Conservation (phyloP, 23 tunicate genomes). For the Trididemnum clinides region DNA sequence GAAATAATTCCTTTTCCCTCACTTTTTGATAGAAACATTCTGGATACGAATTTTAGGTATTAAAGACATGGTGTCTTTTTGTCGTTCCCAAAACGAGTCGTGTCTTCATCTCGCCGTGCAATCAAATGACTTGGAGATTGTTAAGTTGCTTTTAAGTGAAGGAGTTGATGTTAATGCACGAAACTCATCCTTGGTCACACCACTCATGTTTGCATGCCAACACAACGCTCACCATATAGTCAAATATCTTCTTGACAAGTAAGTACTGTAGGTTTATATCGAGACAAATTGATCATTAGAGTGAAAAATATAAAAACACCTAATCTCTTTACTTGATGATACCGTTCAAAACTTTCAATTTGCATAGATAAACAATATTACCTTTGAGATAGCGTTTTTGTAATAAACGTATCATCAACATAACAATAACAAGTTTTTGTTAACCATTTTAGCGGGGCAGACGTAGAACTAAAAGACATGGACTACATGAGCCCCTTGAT, state of each 20-base stretch:
- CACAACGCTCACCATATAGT: slow-evolving; percentile 81
- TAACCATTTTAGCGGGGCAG: slow-evolving; percentile 90
- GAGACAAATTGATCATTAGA: no score
- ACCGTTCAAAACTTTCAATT: no score
- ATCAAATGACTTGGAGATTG: slow-evolving; percentile 77
- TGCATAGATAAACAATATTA: no score
- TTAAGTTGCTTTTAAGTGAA: slow-evolving; percentile 68
- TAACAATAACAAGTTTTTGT: no score
- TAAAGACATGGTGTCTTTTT: slow-evolving; percentile 50
- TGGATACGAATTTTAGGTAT: slow-evolving; percentile 64
- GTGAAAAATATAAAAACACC: no score
- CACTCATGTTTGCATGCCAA: slow-evolving; percentile 75
- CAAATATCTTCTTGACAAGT: slow-evolving; percentile 78
- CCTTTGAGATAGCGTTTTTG: no score
- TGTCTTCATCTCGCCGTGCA: slow-evolving; percentile 94
- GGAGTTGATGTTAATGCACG: slow-evolving; percentile 78
- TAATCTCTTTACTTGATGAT: no score
- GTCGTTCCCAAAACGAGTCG: slow-evolving; percentile 67
- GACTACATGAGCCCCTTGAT: slow-evolving; percentile 87
- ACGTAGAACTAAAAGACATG: slow-evolving; percentile 75
- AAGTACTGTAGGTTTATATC: no score
- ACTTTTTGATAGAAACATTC: no score
- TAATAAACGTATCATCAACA: no score
- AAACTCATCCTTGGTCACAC: slow-evolving; percentile 74
- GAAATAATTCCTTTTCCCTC: no score